Evolutionary conservation across 2,797 vertebrate species (phyloP).

Genomic region (Yasuhikotakia modesta): DNA sequence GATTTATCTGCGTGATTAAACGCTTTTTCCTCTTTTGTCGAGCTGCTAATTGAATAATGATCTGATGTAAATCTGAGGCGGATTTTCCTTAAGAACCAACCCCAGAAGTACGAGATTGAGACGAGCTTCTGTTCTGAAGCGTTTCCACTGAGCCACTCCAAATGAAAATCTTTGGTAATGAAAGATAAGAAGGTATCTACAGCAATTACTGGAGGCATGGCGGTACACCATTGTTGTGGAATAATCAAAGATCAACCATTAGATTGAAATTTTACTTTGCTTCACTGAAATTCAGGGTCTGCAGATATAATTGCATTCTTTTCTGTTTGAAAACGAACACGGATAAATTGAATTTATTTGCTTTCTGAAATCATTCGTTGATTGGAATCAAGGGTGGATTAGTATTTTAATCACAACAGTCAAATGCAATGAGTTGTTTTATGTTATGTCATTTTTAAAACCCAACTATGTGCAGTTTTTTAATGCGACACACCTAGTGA

Average conservation of each 20-base stretch:
- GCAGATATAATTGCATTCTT: not conserved
- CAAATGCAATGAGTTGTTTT: too few species aligned
- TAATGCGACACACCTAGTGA: too few species aligned
- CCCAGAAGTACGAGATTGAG: constrained; percentile 41
- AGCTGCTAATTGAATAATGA: constrained; percentile 31
- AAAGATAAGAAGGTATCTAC: constrained; percentile 12
- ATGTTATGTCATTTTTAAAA: not conserved
- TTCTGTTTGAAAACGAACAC: too few species aligned
- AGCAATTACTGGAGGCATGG: not conserved
- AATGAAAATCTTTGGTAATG: constrained; percentile 35
- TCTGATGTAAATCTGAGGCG: constrained; percentile 27
- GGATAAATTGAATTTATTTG: too few species aligned
- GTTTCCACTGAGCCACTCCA: constrained; percentile 7
- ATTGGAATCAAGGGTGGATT: too few species aligned
- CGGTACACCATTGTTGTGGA: not conserved
- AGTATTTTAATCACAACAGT: too few species aligned
- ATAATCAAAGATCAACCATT: constrained; percentile 9
- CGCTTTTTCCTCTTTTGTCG: constrained; percentile 14
- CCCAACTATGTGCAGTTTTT: not conserved
- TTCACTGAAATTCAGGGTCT: not conserved
- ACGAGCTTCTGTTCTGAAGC: constrained; percentile 18
- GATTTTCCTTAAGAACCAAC: constrained; percentile 23
- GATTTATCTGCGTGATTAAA: constrained; percentile 26
- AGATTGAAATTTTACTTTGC: constrained; percentile 1
- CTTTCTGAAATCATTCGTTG: too few species aligned